These are phyloP conservation scores for Stenodema calcarata DNA, from an alignment of 2,888 invertebrate species.

Conservation along the genomic window DNA sequence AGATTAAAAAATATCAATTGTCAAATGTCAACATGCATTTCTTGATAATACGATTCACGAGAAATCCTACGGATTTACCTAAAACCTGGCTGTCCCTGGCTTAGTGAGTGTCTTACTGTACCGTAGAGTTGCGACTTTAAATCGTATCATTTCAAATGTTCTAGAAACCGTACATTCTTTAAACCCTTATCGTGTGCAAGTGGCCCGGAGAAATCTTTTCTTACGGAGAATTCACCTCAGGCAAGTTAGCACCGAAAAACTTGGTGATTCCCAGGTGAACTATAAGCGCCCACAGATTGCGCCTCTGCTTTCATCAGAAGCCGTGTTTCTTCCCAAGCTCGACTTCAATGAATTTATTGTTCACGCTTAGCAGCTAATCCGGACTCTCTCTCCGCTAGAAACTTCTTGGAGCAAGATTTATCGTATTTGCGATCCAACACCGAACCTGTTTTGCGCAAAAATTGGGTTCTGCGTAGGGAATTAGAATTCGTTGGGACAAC, in stretches of 20 bases:
- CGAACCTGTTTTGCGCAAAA: neutral
- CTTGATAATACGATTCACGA: too few relatives aligned
- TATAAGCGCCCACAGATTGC: neutral
- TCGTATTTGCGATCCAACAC: neutral
- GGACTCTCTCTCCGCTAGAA: neutral
- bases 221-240: too few relatives aligned
- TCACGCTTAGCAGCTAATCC: constrained; percentile 3
- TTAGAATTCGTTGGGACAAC: neutral
- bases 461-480: neutral
- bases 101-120: too few relatives aligned
- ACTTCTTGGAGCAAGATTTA: neutral
- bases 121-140: too few relatives aligned
- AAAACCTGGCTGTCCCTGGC: too few relatives aligned
- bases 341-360: constrained; percentile 8
- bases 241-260: neutral
- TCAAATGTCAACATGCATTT: too few relatives aligned
- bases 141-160: too few relatives aligned
- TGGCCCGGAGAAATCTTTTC: too few relatives aligned
- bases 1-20: too few relatives aligned
- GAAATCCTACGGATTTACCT: too few relatives aligned
- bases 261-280: neutral
- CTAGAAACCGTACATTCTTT: too few relatives aligned
- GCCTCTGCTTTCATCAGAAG: neutral
- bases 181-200: too few relatives aligned
- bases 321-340: neutral